Conservation (phyloP, 2,888 invertebrate species). For the Teleiodes luculella region DNA sequence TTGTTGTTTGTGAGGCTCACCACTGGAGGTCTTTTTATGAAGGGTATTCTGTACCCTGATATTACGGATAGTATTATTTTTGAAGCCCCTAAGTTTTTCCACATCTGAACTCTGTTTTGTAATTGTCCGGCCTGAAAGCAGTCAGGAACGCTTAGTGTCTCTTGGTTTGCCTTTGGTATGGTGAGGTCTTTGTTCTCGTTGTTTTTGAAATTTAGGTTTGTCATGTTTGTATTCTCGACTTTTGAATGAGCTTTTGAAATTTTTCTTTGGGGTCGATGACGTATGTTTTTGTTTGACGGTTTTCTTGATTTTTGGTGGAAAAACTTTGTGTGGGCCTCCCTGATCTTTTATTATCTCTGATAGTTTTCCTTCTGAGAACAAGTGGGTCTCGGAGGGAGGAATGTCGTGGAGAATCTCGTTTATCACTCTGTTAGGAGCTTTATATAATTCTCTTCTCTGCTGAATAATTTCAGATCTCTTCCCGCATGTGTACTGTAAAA, state of each 20-base stretch:
- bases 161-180: background rate
- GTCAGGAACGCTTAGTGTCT: background rate
- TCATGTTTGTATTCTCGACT: too few species aligned
- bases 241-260: background rate
- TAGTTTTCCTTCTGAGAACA: background rate
- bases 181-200: too few species aligned
- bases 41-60: conserved; percentile 19
- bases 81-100: background rate
- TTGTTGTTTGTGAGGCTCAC: background rate
- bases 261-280: background rate
- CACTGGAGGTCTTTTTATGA: conserved; percentile 9
- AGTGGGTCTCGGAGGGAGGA: background rate
- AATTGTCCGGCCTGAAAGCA: background rate
- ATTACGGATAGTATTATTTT: conserved; percentile 4
- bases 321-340: background rate
- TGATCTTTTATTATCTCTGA: background rate
- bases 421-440: background rate
- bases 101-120: background rate
- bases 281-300: background rate
- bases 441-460: background rate
- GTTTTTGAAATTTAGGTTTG: too few species aligned
- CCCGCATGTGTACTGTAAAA: conserved; percentile 21
- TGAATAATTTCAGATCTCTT: conserved; percentile 2
- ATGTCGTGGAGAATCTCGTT: background rate
- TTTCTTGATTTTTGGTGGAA: background rate